A percentile compares a stretch with the other conserved stretches of the same genome.
Conservation (phyloP, 1,140 invertebrate species). For the Zaprionus inermis region DNA sequence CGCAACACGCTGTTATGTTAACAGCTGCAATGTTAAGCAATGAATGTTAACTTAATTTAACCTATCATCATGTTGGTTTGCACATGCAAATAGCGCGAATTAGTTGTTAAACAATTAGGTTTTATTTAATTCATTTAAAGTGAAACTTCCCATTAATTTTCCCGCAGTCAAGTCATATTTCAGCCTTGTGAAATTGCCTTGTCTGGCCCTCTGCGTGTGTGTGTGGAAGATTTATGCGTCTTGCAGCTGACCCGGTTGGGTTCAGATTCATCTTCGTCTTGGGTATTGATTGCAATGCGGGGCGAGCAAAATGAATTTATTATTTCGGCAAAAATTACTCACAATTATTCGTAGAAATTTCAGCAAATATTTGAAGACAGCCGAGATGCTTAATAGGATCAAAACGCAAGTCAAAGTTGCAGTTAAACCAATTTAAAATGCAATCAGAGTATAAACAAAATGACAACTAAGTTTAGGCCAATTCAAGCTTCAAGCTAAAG, state of each 20-base stretch:
- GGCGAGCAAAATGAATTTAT: not conserved
- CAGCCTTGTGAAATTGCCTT: constrained; percentile 2
- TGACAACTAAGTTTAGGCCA: not conserved
- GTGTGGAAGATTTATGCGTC: not conserved
- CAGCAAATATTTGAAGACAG: not conserved
- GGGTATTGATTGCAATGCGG: not conserved
- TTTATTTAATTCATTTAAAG: not conserved
- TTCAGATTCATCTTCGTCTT: not conserved
- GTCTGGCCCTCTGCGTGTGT: not conserved
- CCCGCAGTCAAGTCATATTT: not conserved
- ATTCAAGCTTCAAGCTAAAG: not conserved
- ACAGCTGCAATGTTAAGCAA: not conserved
- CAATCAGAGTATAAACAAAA: not conserved
- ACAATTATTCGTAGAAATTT: not conserved
- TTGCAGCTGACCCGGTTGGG: not conserved
- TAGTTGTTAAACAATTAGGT: not conserved
- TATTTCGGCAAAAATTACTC: not conserved
- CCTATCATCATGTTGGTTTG: not conserved
- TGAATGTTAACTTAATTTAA: no score
- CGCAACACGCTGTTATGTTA: not conserved
- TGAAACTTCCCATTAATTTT: not conserved
- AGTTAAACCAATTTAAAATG: not conserved
- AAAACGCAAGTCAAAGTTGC: not conserved
- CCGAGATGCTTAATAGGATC: no score
- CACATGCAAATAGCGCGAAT: not conserved